These are phyloP conservation scores for Syncerus caffer DNA, from an alignment of 2,797 vertebrate genomes.

Conservation along the genomic window DNA sequence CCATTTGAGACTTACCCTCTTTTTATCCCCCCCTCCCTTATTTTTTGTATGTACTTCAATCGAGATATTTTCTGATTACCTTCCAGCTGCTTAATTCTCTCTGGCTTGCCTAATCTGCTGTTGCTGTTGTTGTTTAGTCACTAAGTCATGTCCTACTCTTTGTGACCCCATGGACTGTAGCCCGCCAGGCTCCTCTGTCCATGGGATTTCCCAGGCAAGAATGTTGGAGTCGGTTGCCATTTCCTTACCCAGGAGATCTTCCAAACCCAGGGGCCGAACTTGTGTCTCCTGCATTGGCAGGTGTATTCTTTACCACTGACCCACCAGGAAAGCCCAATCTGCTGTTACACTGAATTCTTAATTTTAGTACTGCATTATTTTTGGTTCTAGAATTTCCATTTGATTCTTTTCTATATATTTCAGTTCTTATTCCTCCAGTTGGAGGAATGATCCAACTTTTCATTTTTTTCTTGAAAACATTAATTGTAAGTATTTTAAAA, in stretches of 20 bases:
- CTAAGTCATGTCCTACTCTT: not conserved
- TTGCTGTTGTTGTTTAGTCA: not conserved
- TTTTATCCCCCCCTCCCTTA: not conserved
- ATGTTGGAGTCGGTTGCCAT: not conserved
- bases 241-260: not conserved
- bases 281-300: not conserved
- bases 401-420: not conserved
- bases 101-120: not conserved
- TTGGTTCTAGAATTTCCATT: not conserved
- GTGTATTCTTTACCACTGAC: not conserved
- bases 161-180: not conserved
- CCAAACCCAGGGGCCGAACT: not conserved
- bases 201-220: not conserved
- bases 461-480: not conserved
- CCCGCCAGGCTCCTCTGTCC: not conserved
- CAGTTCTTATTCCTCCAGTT: not conserved
- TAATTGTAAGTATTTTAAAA: not conserved
- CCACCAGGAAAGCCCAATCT: not conserved
- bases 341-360: not conserved
- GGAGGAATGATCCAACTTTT: not conserved
- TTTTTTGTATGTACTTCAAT: not conserved
- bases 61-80: not conserved
- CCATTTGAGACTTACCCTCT: not conserved
- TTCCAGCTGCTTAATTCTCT: not conserved
- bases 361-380: not conserved